Conservation (phyloP, 2,113 vertebrate genomes). For the Taxidea taxus region DNA sequence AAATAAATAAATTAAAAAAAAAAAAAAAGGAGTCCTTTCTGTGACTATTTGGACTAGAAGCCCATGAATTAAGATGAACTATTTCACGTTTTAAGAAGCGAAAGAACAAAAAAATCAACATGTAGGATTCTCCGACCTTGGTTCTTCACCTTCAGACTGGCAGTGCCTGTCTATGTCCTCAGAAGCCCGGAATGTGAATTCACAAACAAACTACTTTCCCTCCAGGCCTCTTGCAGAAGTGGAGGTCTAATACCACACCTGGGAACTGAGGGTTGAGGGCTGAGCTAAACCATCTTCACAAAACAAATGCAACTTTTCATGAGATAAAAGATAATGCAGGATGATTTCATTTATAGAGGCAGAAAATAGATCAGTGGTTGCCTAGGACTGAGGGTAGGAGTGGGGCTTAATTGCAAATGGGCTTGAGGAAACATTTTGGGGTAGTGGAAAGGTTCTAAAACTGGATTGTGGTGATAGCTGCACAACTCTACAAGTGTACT, state of each 20-base stretch:
- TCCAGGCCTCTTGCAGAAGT: neutral
- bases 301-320: slow-evolving; percentile 1
- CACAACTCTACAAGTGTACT: neutral
- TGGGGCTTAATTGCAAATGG: neutral
- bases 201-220: neutral
- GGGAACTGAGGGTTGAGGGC: neutral
- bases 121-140: neutral
- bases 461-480: neutral
- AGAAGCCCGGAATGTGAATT: neutral
- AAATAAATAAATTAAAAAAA: neutral
- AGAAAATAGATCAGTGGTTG: slow-evolving; percentile 1
- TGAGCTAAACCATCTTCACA: neutral
- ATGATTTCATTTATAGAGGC: slow-evolving; percentile 18
- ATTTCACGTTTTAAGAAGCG: neutral
- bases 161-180: neutral
- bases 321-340: neutral
- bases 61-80: neutral
- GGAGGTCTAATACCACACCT: neutral
- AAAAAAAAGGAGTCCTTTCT: neutral
- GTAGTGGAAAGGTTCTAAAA: slow-evolving; percentile 40
- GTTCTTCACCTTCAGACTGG: neutral
- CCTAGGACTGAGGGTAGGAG: neutral
- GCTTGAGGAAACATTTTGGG: neutral
- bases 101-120: slow-evolving; percentile 16
- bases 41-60: neutral